phyloP scores from a whole-genome alignment of 1,140 invertebrate genomes.

The Caerostris extrusa region DNA sequence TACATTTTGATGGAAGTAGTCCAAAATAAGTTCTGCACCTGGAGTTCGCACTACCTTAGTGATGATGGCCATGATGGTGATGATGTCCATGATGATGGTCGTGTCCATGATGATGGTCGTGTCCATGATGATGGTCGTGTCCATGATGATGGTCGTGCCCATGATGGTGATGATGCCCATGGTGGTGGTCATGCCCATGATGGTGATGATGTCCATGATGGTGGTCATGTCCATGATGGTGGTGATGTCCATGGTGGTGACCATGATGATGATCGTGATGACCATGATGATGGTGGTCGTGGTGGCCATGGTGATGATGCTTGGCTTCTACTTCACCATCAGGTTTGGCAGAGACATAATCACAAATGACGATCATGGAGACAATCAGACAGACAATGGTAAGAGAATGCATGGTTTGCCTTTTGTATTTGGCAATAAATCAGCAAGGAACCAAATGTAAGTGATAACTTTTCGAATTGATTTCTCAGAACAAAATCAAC shows the following conservation, averaged over 20 bases:
- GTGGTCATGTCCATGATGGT: background rate
- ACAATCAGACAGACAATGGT: constrained; percentile 16
- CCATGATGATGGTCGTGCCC: constrained; percentile 28
- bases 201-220: constrained; percentile 26
- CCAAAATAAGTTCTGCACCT: background rate
- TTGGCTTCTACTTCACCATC: background rate
- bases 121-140: constrained; percentile 23
- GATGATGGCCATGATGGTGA: constrained; percentile 43
- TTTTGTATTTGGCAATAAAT: background rate
- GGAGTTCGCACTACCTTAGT: constrained; percentile 1
- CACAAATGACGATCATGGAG: constrained; percentile 9
- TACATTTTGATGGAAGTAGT: background rate
- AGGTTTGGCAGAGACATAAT: background rate
- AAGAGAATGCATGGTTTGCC: constrained; percentile 1
- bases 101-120: constrained; percentile 28
- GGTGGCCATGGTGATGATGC: constrained; percentile 31
- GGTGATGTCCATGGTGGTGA: background rate
- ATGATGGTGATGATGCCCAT: constrained; percentile 10
- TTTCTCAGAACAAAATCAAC: too few relatives aligned
- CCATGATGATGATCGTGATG: constrained; percentile 34
- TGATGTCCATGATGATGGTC: constrained; percentile 32
- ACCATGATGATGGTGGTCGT: background rate
- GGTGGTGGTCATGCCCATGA: background rate
- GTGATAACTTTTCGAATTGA: background rate
- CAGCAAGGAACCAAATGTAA: background rate